Evolutionary conservation across 2,113 vertebrate species (phyloP).

Genomic region (Illadopsis cleaveri): DNA sequence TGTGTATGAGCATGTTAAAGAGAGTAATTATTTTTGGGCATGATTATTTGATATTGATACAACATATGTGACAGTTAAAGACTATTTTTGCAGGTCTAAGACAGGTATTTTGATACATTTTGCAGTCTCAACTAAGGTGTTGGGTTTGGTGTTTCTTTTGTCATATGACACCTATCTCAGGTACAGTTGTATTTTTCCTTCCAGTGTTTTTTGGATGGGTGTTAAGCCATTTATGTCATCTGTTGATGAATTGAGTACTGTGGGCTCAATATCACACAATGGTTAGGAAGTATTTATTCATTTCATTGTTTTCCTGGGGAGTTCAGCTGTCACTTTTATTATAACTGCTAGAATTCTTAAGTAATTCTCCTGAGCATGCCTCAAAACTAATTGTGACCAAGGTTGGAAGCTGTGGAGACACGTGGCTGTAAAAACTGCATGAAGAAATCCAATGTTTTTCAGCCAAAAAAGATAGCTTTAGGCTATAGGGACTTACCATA

Average conservation of each 20-base stretch:
- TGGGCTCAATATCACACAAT: not conserved
- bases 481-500: not conserved
- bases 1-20: not conserved
- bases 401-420: not conserved
- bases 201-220: not conserved
- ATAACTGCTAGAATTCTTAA: not conserved
- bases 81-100: not conserved
- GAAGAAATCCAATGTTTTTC: not conserved
- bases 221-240: not conserved
- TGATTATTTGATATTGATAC: not conserved
- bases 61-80: not conserved
- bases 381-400: not conserved
- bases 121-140: not conserved
- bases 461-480: not conserved
- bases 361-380: not conserved
- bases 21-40: not conserved
- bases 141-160: not conserved
- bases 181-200: not conserved
- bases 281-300: not conserved
- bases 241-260: not conserved
- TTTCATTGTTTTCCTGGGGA: not conserved
- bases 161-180: not conserved
- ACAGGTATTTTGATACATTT: not conserved
- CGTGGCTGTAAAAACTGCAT: not conserved
- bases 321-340: not conserved